Conservation (phyloP, 1,140 invertebrate genomes). For the Doryteuthis pealeii region DNA sequence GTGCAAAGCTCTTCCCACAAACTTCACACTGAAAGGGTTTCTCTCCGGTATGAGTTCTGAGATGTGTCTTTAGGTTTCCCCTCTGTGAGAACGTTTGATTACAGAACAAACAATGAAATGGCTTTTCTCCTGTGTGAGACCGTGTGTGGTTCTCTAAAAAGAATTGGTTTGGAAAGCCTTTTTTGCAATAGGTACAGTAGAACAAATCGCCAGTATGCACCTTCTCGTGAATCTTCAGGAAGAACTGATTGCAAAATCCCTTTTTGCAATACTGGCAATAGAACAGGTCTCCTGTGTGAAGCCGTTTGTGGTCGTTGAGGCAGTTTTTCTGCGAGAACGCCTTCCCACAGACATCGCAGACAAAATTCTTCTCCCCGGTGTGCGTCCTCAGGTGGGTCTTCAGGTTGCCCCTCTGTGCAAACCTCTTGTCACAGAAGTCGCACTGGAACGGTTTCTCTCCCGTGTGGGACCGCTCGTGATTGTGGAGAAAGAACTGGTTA, state of each 20-base stretch:
- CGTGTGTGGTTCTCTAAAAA: conserved; percentile 21
- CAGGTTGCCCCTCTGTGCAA: background rate
- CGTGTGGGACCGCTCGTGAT: conserved; percentile 22
- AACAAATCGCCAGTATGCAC: conserved; percentile 41
- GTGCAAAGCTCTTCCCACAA: conserved; percentile 84
- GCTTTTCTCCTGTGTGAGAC: conserved; percentile 24
- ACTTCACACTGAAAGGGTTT: conserved; percentile 79
- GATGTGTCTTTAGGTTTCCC: background rate
- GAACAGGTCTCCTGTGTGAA: conserved; percentile 16
- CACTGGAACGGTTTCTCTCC: conserved; percentile 25
- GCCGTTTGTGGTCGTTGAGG: conserved; percentile 65
- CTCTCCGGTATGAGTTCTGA: conserved; percentile 18
- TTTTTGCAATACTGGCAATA: conserved; percentile 26
- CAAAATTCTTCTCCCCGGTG: conserved; percentile 64
- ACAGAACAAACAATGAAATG: conserved; percentile 77
- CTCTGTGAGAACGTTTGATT: conserved; percentile 57
- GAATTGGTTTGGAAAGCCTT: conserved; percentile 11
- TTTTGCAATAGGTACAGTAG: conserved; percentile 22
- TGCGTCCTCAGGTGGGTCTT: background rate
- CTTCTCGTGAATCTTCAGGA: conserved; percentile 37
- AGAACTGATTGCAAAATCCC: conserved; percentile 18
- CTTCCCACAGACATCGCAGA: conserved; percentile 85
- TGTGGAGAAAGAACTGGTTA: conserved; percentile 47
- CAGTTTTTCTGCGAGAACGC: conserved; percentile 87
- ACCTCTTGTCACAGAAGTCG: conserved; percentile 1